Conservation (phyloP, 1,140 invertebrate genomes). For the Polyergus mexicanus region DNA sequence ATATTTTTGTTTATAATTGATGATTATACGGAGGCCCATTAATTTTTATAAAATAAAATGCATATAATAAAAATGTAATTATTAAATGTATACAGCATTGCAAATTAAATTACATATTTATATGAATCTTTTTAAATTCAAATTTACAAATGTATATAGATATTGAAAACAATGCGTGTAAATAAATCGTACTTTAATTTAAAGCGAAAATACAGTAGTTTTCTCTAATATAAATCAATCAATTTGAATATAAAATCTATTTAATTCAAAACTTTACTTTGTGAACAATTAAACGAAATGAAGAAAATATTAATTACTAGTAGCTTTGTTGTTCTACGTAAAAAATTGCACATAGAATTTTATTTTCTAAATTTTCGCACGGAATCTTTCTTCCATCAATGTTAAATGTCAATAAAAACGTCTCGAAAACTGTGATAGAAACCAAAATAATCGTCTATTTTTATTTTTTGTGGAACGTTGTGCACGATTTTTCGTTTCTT, state of each 20-base stretch:
- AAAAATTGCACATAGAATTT: conserved; percentile 64
- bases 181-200: conserved; percentile 81
- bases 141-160: neutral
- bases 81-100: neutral
- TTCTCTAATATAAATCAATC: conserved; percentile 71
- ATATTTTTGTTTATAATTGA: too few species aligned
- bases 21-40: too few species aligned
- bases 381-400: neutral
- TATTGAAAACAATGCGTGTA: conserved; percentile 55
- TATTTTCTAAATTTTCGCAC: conserved; percentile 4
- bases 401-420: conserved; percentile 34
- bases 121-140: neutral
- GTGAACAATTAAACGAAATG: conserved; percentile 48
- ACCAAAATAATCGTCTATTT: conserved; percentile 44
- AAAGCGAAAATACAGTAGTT: conserved; percentile 75
- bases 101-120: conserved; percentile 3
- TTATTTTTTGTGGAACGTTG: conserved; percentile 6
- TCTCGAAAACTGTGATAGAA: conserved; percentile 55
- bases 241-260: conserved; percentile 59
- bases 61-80: neutral
- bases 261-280: conserved; percentile 30
- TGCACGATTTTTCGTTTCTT: conserved; percentile 47
- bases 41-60: neutral
- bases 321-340: conserved; percentile 58
- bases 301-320: conserved; percentile 54